phyloP scores from a whole-genome alignment of 2,113 vertebrate species.

The Microtus ochrogaster region DNA sequence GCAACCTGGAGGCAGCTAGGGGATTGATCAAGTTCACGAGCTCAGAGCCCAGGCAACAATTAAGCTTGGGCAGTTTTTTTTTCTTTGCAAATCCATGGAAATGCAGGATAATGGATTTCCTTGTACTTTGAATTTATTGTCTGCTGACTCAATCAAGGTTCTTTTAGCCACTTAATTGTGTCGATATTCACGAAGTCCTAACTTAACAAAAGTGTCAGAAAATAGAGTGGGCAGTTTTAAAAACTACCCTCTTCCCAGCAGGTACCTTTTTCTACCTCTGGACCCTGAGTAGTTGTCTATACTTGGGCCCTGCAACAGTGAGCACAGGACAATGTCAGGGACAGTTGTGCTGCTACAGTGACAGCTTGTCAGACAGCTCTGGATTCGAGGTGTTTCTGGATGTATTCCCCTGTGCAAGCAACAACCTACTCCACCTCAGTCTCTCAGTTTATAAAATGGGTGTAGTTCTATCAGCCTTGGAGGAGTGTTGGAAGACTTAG shows the following conservation, averaged over 20 bases:
- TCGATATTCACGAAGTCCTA: slow-evolving; percentile 58
- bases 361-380: not conserved
- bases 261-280: slow-evolving; percentile 28
- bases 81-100: slow-evolving; percentile 67
- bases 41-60: slow-evolving; percentile 66
- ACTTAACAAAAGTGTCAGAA: slow-evolving; percentile 73
- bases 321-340: not conserved
- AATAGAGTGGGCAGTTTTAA: slow-evolving; percentile 63
- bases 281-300: slow-evolving; percentile 36
- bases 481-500: not conserved
- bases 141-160: slow-evolving; percentile 75
- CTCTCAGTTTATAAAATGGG: slow-evolving; percentile 54
- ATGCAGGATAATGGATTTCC: slow-evolving; percentile 69
- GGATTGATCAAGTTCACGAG: slow-evolving; percentile 52
- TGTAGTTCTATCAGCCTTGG: not conserved
- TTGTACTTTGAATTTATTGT: slow-evolving; percentile 78
- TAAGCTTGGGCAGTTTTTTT: slow-evolving; percentile 45
- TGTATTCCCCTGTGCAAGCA: not conserved
- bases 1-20: not conserved
- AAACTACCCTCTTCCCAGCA: slow-evolving; percentile 46
- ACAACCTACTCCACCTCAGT: not conserved
- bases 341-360: not conserved
- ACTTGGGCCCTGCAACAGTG: not conserved
- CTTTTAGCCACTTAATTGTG: slow-evolving; percentile 76
- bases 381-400: not conserved